Percentiles rank a stretch among this genome's conserved stretches.
These are phyloP conservation scores for Theocolax elegans DNA, from an alignment of 1,140 invertebrate species.

Conservation along the genomic window DNA sequence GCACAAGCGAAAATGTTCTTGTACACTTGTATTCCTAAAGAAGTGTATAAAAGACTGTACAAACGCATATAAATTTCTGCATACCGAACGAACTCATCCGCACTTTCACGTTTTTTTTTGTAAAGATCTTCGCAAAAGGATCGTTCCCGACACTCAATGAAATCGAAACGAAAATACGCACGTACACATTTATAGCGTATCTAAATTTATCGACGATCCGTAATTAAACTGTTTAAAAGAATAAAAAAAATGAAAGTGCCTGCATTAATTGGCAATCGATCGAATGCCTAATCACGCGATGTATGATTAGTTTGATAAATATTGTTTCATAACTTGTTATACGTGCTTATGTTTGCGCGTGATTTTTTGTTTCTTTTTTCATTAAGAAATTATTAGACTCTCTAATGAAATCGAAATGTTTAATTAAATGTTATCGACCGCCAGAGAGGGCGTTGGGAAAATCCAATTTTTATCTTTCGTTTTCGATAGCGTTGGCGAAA, in stretches of 20 bases:
- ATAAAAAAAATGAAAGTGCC: not conserved
- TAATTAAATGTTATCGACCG: constrained; percentile 19
- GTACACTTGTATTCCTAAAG: no score
- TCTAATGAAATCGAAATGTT: constrained; percentile 12
- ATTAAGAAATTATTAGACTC: constrained; percentile 13
- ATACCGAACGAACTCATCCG: no score
- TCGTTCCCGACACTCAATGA: no score
- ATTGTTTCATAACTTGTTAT: constrained; percentile 33
- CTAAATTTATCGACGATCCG: no score
- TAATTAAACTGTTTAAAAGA: not conserved
- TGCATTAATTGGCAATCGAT: constrained; percentile 28
- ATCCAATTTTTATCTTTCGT: not conserved
- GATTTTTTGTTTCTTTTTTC: no score
- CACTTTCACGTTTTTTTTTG: constrained; percentile 2
- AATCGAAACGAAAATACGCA: not conserved
- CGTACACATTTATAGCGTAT: no score
- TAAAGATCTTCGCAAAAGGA: no score
- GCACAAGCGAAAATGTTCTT: no score
- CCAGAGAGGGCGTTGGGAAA: constrained; percentile 1
- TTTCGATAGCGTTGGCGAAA: not conserved
- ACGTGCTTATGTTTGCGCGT: no score
- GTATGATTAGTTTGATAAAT: constrained; percentile 24
- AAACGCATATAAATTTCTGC: not conserved
- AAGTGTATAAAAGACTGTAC: no score
- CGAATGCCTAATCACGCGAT: constrained; percentile 19